phyloP scores from a whole-genome alignment of 2,113 vertebrate species.

The Geococcyx californianus region DNA sequence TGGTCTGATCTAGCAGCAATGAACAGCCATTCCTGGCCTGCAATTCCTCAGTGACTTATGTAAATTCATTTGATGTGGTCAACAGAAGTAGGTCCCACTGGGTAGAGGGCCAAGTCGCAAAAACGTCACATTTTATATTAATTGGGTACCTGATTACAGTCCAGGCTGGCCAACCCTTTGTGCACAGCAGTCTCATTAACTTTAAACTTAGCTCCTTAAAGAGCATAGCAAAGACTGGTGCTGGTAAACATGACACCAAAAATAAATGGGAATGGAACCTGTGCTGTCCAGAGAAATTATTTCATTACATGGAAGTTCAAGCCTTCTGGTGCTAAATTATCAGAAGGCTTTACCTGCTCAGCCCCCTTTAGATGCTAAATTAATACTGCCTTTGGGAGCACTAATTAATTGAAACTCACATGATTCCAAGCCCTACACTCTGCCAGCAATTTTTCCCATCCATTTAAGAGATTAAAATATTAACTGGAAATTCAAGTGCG shows the following conservation, averaged over 20 bases:
- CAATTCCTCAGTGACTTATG: background rate
- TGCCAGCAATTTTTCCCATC: rapidly evolving
- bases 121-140: background rate
- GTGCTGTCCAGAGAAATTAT: background rate
- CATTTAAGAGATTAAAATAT: background rate
- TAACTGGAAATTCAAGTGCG: background rate
- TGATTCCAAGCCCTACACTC: background rate
- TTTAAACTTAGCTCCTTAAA: background rate
- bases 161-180: background rate
- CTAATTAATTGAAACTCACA: background rate
- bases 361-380: background rate
- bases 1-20: background rate
- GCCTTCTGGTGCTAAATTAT: background rate
- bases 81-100: background rate
- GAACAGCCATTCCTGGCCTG: background rate
- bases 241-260: background rate
- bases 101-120: background rate
- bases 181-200: background rate
- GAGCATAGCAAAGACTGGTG: background rate
- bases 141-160: background rate
- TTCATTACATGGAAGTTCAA: background rate
- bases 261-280: background rate
- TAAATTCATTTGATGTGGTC: background rate
- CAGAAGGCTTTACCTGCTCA: background rate
- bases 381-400: background rate